Evolutionary conservation across 2,797 vertebrate genomes (phyloP).

Genomic region (Pangasius macronema): DNA sequence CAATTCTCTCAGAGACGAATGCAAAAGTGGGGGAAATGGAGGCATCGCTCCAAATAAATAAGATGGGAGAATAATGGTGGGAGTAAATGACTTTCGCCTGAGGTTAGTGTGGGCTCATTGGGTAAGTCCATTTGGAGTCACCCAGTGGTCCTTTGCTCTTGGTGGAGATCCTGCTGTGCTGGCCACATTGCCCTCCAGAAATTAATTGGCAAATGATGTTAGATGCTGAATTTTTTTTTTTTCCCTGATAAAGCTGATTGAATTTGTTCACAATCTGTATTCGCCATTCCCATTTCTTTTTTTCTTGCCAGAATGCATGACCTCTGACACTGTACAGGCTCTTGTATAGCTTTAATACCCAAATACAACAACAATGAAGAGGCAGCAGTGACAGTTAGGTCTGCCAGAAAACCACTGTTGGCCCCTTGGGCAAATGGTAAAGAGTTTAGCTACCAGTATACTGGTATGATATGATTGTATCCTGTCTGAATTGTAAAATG

Average conservation of each 20-base stretch:
- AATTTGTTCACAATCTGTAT: slow-evolving; percentile 34
- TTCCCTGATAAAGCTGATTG: slow-evolving; percentile 26
- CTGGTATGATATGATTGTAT: background rate
- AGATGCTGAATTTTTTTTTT: slow-evolving; percentile 49
- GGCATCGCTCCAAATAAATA: slow-evolving; percentile 71
- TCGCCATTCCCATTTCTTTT: slow-evolving; percentile 1
- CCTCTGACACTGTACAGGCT: background rate
- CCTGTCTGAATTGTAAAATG: background rate
- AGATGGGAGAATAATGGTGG: slow-evolving; percentile 65
- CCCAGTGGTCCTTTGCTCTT: slow-evolving; percentile 60
- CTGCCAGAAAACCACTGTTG: background rate
- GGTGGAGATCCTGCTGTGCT: slow-evolving; percentile 54
- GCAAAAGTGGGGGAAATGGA: slow-evolving; percentile 72
- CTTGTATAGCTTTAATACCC: background rate
- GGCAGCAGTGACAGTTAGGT: background rate
- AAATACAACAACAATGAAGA: background rate
- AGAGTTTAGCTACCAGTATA: background rate
- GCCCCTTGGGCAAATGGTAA: background rate
- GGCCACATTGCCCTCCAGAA: slow-evolving; percentile 60
- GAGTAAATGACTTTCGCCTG: slow-evolving; percentile 66
- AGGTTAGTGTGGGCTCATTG: slow-evolving; percentile 72
- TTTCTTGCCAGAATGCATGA: slow-evolving; percentile 20
- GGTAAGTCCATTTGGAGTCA: slow-evolving; percentile 68
- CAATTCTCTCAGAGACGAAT: slow-evolving; percentile 66
- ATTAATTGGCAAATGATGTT: slow-evolving; percentile 66